These are phyloP conservation scores for Orchestes rusci DNA, from an alignment of 2,888 invertebrate species.

Conservation along the genomic window DNA sequence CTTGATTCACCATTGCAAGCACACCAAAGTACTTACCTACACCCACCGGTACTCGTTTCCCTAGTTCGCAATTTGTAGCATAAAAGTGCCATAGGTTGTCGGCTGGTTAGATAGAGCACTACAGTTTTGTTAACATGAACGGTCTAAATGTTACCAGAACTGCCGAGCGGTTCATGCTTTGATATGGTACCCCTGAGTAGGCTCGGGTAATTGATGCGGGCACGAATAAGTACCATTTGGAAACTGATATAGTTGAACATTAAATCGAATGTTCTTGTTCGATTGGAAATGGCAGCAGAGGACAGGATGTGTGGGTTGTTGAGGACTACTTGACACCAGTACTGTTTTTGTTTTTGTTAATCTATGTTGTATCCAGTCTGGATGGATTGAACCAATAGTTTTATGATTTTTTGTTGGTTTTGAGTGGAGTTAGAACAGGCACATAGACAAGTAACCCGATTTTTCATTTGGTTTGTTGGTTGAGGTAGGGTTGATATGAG, in stretches of 20 bases:
- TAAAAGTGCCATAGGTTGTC: constrained; percentile 16
- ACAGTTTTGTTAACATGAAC: constrained; percentile 24
- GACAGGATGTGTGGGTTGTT: too few species aligned
- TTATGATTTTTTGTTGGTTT: too few species aligned
- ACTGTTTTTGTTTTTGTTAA: too few species aligned
- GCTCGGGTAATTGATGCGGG: constrained; percentile 18
- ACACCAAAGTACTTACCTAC: too few species aligned
- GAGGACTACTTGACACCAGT: too few species aligned
- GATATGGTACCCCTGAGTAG: constrained; percentile 20
- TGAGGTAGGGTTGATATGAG: too few species aligned
- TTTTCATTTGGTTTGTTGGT: too few species aligned
- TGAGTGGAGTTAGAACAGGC: too few species aligned
- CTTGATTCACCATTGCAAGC: background rate
- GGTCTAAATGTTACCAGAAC: constrained; percentile 23
- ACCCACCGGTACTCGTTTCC: constrained; percentile 7
- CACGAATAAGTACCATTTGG: constrained; percentile 14
- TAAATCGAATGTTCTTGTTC: constrained; percentile 3
- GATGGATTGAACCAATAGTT: too few species aligned
- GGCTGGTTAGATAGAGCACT: constrained; percentile 17
- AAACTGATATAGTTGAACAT: constrained; percentile 1
- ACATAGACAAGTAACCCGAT: too few species aligned
- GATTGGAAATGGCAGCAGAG: constrained; percentile 1
- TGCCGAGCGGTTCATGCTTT: constrained; percentile 18
- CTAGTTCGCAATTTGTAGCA: constrained; percentile 12
- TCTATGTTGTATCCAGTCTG: too few species aligned